phyloP scores from a whole-genome alignment of 2,113 vertebrate genomes.

The Clarias batrachus region DNA sequence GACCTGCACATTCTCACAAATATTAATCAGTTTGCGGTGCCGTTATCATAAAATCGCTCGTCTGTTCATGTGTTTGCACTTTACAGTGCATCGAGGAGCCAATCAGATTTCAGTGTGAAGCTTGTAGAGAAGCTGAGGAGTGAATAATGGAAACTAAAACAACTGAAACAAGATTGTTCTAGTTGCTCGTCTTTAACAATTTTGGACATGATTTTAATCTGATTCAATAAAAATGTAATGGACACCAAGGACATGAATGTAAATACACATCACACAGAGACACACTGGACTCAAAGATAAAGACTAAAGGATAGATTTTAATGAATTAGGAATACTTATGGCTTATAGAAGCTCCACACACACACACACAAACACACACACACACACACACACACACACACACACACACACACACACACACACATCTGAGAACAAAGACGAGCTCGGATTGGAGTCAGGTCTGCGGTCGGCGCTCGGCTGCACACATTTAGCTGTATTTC shows the following conservation, averaged over 20 bases:
- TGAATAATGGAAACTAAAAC: not conserved
- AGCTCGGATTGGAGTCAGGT: not conserved
- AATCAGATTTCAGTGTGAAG: not conserved
- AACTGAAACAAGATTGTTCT: not conserved
- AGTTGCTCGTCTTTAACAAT: not conserved
- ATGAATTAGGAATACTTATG: not conserved
- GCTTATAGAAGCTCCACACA: not conserved
- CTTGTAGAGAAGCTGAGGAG: not conserved
- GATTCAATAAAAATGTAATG: not conserved
- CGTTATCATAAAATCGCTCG: no score
- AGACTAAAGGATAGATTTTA: not conserved
- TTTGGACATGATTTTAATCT: not conserved
- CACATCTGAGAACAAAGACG: not conserved
- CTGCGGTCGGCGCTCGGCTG: conserved; percentile 15
- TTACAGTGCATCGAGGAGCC: not conserved
- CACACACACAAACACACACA: conserved; percentile 1
- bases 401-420: not conserved
- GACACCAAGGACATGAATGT: no score
- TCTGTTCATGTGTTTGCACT: not conserved
- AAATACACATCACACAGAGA: not conserved
- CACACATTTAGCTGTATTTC: conserved; percentile 35
- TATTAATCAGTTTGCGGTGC: no score
- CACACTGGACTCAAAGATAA: not conserved
- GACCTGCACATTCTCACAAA: not conserved
- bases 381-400: conserved; percentile 16